These are phyloP conservation scores for Dolichotis patagonum DNA, from an alignment of 2,113 vertebrate genomes.

Conservation along the genomic window DNA sequence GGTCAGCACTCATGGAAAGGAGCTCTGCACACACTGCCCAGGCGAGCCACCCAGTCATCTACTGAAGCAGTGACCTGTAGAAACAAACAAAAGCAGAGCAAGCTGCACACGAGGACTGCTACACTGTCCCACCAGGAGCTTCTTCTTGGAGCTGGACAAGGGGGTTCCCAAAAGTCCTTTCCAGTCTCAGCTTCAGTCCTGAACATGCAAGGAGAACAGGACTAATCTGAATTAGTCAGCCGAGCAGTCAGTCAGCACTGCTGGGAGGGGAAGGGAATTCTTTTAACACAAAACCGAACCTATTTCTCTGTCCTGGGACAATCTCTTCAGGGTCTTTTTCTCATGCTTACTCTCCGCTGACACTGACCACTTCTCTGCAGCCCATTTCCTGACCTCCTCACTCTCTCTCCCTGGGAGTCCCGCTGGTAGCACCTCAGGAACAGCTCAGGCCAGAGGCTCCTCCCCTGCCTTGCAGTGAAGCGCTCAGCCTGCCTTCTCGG, in stretches of 20 bases:
- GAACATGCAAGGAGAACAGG: not conserved
- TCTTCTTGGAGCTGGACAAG: not conserved
- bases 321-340: not conserved
- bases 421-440: not conserved
- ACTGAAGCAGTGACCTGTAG: not conserved
- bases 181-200: not conserved
- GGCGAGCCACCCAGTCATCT: not conserved
- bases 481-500: not conserved
- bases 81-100: not conserved
- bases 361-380: not conserved
- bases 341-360: not conserved
- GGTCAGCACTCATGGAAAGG: not conserved
- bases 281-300: not conserved
- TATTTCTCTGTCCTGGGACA: not conserved
- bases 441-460: not conserved
- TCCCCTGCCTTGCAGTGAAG: not conserved
- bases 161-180: not conserved
- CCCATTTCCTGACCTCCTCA: not conserved
- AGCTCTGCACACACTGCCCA: not conserved
- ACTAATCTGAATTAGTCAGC: not conserved
- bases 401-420: not conserved
- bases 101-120: not conserved
- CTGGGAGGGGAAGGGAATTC: slow-evolving; percentile 31
- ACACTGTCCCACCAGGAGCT: not conserved
- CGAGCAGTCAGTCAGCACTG: not conserved